Conservation (phyloP, 2,888 invertebrate genomes). For the Drosophila koepferae region DNA sequence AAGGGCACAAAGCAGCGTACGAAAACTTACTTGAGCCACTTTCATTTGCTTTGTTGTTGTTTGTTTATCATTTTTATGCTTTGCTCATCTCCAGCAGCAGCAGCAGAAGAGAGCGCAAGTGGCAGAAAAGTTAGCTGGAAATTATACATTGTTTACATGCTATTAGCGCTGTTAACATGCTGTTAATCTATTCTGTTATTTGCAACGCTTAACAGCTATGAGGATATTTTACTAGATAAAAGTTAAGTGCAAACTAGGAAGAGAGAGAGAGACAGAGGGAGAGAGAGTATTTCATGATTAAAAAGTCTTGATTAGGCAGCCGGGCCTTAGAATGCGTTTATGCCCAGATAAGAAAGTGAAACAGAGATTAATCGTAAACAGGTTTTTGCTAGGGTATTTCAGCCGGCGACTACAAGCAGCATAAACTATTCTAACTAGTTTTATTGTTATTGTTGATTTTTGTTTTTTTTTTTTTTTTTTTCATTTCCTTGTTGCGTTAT, state of each 20-base stretch:
- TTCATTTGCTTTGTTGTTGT: constrained; percentile 34
- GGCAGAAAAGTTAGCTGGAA: constrained; percentile 1
- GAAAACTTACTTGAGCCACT: constrained; percentile 39
- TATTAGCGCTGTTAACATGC: constrained; percentile 17
- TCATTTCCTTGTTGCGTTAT: constrained; percentile 48
- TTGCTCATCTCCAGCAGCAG: constrained; percentile 9
- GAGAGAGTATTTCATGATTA: neutral
- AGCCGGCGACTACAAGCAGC: neutral
- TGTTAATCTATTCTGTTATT: constrained; percentile 1
- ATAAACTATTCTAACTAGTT: neutral
- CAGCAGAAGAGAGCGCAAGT: neutral
- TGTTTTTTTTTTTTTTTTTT: neutral
- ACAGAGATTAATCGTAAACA: neutral
- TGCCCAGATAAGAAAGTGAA: neutral
- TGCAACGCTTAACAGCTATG: neutral
- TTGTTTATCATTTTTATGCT: constrained; percentile 8
- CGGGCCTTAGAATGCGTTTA: neutral
- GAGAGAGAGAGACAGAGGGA: neutral
- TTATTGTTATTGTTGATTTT: constrained; percentile 6
- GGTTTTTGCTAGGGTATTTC: constrained; percentile 7
- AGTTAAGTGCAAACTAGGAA: neutral
- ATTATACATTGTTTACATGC: constrained; percentile 18
- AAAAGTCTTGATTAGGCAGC: neutral
- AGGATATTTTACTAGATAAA: neutral
- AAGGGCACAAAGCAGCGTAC: constrained; percentile 38